These are phyloP conservation scores for Pantherophis guttatus DNA, from an alignment of 2,113 vertebrate species.

Conservation along the genomic window DNA sequence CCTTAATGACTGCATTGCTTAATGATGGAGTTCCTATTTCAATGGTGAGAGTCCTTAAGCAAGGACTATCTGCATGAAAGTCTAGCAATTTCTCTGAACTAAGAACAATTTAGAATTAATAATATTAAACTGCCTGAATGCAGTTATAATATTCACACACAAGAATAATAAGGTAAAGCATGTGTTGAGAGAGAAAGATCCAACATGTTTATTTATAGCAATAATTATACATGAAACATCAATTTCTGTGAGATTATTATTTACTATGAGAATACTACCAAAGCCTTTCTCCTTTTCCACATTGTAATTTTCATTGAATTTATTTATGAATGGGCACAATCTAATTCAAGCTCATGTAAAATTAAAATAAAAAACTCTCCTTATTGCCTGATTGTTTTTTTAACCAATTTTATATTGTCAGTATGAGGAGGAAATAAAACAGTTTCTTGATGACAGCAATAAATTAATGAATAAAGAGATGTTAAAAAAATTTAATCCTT, in stretches of 20 bases:
- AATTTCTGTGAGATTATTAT: background rate
- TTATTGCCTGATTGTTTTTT: background rate
- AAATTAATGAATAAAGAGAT: background rate
- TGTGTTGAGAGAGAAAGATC: background rate
- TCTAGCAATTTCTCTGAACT: background rate
- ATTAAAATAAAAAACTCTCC: background rate
- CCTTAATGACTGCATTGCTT: background rate
- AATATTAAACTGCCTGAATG: background rate
- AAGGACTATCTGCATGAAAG: background rate
- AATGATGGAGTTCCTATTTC: background rate
- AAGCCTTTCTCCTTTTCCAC: background rate
- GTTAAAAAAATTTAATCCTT: background rate
- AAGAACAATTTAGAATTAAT: background rate
- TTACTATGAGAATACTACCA: background rate
- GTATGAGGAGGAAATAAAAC: background rate
- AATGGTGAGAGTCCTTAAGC: background rate
- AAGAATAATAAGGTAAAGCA: background rate
- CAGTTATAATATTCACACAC: background rate
- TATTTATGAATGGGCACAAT: background rate
- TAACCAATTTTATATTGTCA: background rate
- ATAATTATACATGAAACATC: background rate
- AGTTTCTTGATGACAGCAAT: background rate
- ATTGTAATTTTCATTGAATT: background rate
- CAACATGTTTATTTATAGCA: slow-evolving; percentile 1
- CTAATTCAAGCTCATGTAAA: slow-evolving; percentile 11